Base-by-base conservation (phyloP, 2,113 vertebrate genomes). In the Brachyhypopomus gauderio region DNA sequence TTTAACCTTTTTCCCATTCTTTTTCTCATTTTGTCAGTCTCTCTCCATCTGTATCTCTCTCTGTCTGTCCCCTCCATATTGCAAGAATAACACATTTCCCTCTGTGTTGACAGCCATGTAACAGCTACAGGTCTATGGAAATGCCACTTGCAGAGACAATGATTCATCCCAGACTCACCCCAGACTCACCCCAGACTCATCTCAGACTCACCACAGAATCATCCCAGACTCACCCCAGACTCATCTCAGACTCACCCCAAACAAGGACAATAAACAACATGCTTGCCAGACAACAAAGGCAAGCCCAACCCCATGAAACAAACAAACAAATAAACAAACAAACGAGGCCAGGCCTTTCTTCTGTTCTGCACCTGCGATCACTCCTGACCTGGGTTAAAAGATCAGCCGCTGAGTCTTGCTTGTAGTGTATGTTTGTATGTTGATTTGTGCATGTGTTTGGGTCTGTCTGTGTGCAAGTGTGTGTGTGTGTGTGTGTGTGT, bases 351-450 rank as follows among this genome's bases (percentile, higher is more conserved):
- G 41, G 41, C 41, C 20, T 17, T 63, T 38, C 48, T 34, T 34
- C 55, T 23, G 19, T 45, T 23, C 27, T 60, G 66, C 25, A 75
- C 72, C 63, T 79, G 62, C 71, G 45, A 66, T 59, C 82, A 74
- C 25, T 69, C 23, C 48, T 72, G 52, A 71, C 77, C 69, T 48
- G 74, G 16, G 77, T 22, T 80, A 74, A 74, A 80, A 74, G 67
- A 78, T 72, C 30, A 75, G 36, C n/a, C 63, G 75, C 16, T 38
- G 63, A 77, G 23, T 75, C 62, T 14, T 52, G 45, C 45, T 14
- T 14, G 45, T 52, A 11, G 72, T 74, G 14, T 45, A 48, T 12
- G 22, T 63, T 55, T 62, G 55, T 62, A 52, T 58, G 34, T 60
- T 12, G 23, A 17, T 55, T 11, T 19, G 34, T 63, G 22, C 45